Conservation (phyloP, 2,797 vertebrate genomes). For the Mus minutoides region DNA sequence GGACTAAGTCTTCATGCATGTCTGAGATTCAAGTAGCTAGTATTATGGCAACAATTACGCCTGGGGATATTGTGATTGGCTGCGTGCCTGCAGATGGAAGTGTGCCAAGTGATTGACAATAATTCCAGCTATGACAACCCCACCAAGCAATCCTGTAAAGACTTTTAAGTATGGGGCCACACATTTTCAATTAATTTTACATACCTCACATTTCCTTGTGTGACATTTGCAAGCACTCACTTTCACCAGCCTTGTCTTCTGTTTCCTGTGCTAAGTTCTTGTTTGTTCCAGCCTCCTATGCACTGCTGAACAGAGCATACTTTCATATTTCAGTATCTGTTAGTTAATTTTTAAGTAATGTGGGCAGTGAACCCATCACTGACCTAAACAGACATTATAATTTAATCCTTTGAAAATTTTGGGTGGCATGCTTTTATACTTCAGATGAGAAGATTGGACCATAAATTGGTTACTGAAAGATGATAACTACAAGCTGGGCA, state of each 20-base stretch:
- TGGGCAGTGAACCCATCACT: neutral
- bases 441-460: neutral
- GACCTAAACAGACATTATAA: neutral
- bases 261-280: neutral
- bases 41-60: neutral
- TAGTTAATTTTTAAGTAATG: neutral
- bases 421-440: neutral
- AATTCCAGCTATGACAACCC: neutral
- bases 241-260: neutral
- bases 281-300: neutral
- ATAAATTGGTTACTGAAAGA: neutral
- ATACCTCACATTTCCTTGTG: neutral
- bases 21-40: neutral
- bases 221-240: neutral
- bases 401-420: neutral
- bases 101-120: neutral
- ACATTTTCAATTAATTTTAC: neutral
- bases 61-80: neutral
- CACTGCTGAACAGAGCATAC: neutral
- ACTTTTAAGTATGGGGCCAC: neutral
- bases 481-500: no score
- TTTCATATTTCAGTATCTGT: neutral
- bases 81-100: neutral
- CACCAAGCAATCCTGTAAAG: neutral
- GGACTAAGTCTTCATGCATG: neutral